Base-by-base conservation (phyloP, 2,888 invertebrate species). In the Tortrix viridana region DNA sequence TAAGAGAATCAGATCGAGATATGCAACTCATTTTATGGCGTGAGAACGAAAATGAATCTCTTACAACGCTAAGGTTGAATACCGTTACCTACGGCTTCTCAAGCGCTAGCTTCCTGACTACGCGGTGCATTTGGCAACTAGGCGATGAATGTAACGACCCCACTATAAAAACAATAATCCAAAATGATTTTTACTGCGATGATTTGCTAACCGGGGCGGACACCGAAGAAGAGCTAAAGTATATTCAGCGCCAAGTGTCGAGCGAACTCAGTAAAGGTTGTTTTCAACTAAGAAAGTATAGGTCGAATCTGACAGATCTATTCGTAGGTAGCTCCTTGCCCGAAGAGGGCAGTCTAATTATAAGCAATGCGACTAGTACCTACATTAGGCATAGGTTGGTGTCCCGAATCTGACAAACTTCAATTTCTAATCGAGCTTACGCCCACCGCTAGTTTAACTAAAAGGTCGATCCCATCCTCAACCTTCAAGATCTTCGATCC, bases 311-410 rank as follows among this genome's bases (percentile, higher is more conserved):
- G 3, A 5, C 16, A 14, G 22, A n/a, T 12, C 19, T 44, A 50
- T 20, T 38, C 6, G 32, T n/a, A 14, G n/a, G n/a, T 18, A 37
- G 4, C 26, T 19, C n/a, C n/a, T 18, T 26, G 16, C 18, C n/a
- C 22, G 22, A n/a, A 12, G 12, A 18, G 1, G 20, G 16, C 3
- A 32, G 44, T 22, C 41, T 54, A 14, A 43, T 59, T 4, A 48
- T 54, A 12, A 66, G 67, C 18, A 23, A 64, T 3, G 9, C 60
- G 1, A 59, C 66, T 9, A 62, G 50, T 19, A 65, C 65, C 12
- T 26, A n/a, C n/a, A n/a, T n/a, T 70, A 44, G 67, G 67, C 20
- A 14, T 69, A 14, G 53, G 66, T 7, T 75, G 74, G 72, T 52
- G 49, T 37, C 69, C 71, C 16, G 22, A 46, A 6, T 23, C 44